Percentiles rank a stretch among this genome's conserved stretches.
Evolutionary conservation across 1,140 invertebrate genomes (phyloP).

Genomic region (Pteromalus puparum): DNA sequence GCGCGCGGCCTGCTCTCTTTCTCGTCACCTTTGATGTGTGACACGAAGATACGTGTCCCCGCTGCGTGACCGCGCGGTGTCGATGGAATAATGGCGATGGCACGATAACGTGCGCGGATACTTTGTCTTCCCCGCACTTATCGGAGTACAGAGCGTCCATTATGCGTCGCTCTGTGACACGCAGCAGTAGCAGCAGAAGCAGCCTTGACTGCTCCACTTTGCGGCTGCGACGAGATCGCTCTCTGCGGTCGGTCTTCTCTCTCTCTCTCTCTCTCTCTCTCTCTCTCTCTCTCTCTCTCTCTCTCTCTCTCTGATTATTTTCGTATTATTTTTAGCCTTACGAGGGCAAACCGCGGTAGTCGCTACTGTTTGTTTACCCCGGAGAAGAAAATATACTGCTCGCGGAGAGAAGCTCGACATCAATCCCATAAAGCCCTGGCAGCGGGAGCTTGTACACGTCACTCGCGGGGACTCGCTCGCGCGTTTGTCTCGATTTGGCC

Average conservation of each 20-base stretch:
- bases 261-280: too few relatives aligned
- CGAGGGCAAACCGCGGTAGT: background rate
- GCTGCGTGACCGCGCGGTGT: background rate
- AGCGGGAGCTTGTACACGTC: too few relatives aligned
- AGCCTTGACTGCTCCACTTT: constrained; percentile 3
- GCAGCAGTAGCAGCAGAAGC: background rate
- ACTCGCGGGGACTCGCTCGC: too few relatives aligned
- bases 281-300: too few relatives aligned
- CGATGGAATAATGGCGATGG: background rate
- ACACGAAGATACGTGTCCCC: too few relatives aligned
- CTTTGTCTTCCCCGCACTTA: background rate
- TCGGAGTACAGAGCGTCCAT: background rate
- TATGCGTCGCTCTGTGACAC: background rate
- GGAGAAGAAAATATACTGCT: background rate
- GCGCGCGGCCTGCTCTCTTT: background rate
- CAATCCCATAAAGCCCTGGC: too few relatives aligned
- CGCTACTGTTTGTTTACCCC: background rate
- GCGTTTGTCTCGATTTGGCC: too few relatives aligned
- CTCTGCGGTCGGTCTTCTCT: background rate
- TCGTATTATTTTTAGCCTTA: background rate
- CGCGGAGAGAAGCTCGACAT: too few relatives aligned
- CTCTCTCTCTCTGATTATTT: background rate
- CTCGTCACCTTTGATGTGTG: background rate
- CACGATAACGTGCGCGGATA: background rate
- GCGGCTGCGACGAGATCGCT: background rate